These are phyloP conservation scores for Eupithecia vulgata DNA, from an alignment of 2,888 invertebrate species.

Conservation along the genomic window DNA sequence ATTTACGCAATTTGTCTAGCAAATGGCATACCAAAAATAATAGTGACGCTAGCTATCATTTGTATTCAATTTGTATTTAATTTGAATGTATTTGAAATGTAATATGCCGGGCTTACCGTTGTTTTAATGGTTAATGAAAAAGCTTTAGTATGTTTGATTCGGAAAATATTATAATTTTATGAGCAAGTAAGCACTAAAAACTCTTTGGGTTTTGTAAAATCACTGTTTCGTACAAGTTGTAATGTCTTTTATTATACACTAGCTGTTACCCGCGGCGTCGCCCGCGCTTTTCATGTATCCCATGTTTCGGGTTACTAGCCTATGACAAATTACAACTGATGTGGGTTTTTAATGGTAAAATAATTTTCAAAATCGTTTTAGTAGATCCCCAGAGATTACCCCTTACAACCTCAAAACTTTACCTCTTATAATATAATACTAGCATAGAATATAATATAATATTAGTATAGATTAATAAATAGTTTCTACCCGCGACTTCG, in stretches of 20 bases:
- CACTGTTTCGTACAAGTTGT: neutral
- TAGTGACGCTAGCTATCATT: neutral
- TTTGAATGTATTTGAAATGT: conserved; percentile 26
- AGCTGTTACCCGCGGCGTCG: too few relatives aligned
- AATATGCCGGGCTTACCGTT: conserved; percentile 31
- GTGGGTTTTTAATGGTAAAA: too few relatives aligned
- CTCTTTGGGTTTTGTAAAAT: neutral
- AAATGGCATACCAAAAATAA: conserved; percentile 6
- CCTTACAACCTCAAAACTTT: too few relatives aligned
- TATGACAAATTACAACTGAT: too few relatives aligned
- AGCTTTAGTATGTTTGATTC: neutral
- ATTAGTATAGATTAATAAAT: too few relatives aligned
- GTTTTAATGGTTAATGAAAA: conserved; percentile 46
- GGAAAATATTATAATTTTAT: conserved; percentile 14
- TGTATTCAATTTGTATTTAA: conserved; percentile 14
- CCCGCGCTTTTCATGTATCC: too few relatives aligned
- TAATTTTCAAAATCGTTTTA: too few relatives aligned
- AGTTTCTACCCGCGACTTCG: too few relatives aligned
- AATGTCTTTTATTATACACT: neutral
- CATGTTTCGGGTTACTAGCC: too few relatives aligned
- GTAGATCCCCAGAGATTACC: too few relatives aligned
- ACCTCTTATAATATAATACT: too few relatives aligned
- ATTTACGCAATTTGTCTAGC: conserved; percentile 4
- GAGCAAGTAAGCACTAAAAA: neutral
- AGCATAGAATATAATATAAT: too few relatives aligned